Evolutionary conservation across 2,888 invertebrate genomes (phyloP), one percentile per base, ranked within the genome.

Genomic region (Cactoblastis cactorum): DNA sequence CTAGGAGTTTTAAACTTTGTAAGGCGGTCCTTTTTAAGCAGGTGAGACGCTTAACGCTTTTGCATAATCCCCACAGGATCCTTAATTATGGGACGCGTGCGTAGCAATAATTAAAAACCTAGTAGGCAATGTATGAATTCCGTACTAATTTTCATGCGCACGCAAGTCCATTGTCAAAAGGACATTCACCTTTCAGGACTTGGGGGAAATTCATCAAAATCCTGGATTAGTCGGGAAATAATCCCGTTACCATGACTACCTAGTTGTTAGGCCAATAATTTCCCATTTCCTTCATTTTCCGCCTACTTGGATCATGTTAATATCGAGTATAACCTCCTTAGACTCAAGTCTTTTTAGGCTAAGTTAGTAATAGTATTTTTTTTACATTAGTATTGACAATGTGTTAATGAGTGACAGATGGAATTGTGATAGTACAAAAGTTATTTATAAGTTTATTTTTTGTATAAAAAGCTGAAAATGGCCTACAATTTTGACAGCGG

Each of bases 401-500:
- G 51, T 59, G 61, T 62, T 54, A 37, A 9, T 15, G 53, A 55
- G 64, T 60, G 61, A 45, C 56, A 63, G 55, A 55, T 60, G 38
- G 59, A 53, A 53, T 37, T 53, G 67, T 74, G 78, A 48, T 24
- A 60, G 62, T 59, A 61, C 67, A 67, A 65, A 62, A 52, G 59
- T 57, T 57, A 56, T 56, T 46, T n/a, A n/a, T n/a, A n/a, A n/a
- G n/a, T 54, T 52, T 54, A 56, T 54, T 57, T 54, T 55, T 43
- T 54, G 54, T 63, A 61, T 61, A 45, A 57, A 17, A 15, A 38
- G 32, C 52, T 52, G 53, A 63, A 52, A 39, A 89, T 89, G 88
- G 74, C 88, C 48, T 88, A 67, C 59, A 82, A 85, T 65, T 89
- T 89, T 68, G 83, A 87, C 54, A 88, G 88, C 54, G 88, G 82